These are phyloP conservation scores for Nasonia vitripennis DNA, from an alignment of 1,140 invertebrate species.

Conservation along the genomic window DNA sequence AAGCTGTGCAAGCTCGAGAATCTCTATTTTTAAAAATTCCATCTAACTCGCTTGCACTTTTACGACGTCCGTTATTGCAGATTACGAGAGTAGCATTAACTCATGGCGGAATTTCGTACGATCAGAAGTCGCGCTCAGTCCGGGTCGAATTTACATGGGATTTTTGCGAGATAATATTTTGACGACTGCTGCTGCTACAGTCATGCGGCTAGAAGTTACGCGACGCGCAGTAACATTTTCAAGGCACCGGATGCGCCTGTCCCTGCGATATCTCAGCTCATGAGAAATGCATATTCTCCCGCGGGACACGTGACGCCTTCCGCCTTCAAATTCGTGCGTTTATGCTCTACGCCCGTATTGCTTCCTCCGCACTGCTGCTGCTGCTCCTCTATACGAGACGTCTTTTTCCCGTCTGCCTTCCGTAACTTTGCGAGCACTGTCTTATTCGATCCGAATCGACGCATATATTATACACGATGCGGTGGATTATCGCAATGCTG, in stretches of 20 bases:
- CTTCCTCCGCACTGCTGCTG: background rate
- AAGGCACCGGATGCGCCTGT: slow-evolving; percentile 35
- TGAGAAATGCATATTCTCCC: slow-evolving; percentile 44
- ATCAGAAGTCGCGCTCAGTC: background rate
- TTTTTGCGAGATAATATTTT: slow-evolving; percentile 33
- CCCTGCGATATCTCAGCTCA: slow-evolving; percentile 37
- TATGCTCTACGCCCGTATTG: slow-evolving; percentile 13
- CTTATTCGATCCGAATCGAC: background rate
- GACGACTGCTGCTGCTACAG: background rate
- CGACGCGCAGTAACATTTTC: slow-evolving; percentile 29
- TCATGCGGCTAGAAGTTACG: slow-evolving; percentile 11
- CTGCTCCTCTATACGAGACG: background rate
- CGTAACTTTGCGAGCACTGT: background rate
- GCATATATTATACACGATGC: background rate
- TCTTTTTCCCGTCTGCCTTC: background rate
- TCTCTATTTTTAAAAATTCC: no score
- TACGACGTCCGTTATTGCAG: background rate
- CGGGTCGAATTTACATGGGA: slow-evolving; percentile 21
- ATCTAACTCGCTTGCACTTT: background rate
- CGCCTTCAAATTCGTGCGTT: slow-evolving; percentile 41
- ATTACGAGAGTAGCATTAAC: background rate
- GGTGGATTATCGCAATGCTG: background rate
- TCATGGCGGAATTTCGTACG: background rate
- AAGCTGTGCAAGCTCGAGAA: no score
- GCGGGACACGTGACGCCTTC: slow-evolving; percentile 37